Evolutionary conservation across 2,888 invertebrate genomes (phyloP), one percentile per base, ranked within the genome.

Genomic region (Halocaridina rubra): DNA sequence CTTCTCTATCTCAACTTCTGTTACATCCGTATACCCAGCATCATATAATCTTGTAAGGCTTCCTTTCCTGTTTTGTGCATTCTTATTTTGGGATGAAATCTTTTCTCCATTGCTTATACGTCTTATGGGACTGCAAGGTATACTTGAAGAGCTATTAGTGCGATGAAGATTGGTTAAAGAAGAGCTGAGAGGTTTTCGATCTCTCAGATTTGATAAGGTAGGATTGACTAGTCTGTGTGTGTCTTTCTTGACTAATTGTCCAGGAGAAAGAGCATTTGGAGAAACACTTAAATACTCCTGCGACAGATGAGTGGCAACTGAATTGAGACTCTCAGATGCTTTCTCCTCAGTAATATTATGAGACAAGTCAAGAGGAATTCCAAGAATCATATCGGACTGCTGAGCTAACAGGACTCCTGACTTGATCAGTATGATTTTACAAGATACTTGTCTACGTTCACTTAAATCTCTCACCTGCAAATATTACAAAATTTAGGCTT

Each of bases 381-480:
- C 78, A 16, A 84, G 72, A 46, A 84, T 71, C n/a, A 78, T 67
- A 57, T 84, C 64, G 4, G 82, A 78, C 33, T 84, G 82, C 32
- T 84, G 82, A 30, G 82, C 77, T 33, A 84, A 29, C 13, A 84
- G n/a, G 2, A 84, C 78, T n/a, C 78, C 78, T 8, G 82, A 84
- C 22, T 84, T 78, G 30, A 84, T 8, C n/a, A 84, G 61, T 13
- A 84, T 22, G 22, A 84, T 61, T 29, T 78, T 59, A 16, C 82
- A 84, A 3, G 82, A 33, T 22, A 84, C 77, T 72, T 84, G 82
- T 8, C 5, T 78, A 19, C 82, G 61, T 57, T 84, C 82, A 39
- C 82, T 84, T 22, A 84, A 39, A 29, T 78, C 82, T 78, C 78
- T 71, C 22, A 84, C 59, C 82, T 84, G 72, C 3, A 69, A 80